phyloP scores from a whole-genome alignment of 2,888 invertebrate genomes.

The Caenorhabditis japonica region DNA sequence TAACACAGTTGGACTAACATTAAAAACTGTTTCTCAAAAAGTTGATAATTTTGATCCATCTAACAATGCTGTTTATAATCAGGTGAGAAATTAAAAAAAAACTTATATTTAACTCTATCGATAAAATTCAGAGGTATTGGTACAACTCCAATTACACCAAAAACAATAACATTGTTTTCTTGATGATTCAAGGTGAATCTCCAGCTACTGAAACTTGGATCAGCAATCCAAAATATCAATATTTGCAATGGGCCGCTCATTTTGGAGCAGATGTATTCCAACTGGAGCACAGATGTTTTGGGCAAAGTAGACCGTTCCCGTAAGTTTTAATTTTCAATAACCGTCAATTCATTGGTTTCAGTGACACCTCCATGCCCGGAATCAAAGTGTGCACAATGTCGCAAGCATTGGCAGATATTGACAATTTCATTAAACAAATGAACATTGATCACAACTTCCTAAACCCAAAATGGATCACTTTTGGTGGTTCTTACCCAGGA shows the following conservation, averaged over 20 bases:
- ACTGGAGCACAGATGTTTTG: slow-evolving; percentile 73
- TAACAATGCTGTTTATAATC: slow-evolving; percentile 49
- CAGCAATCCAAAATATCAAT: slow-evolving; percentile 47
- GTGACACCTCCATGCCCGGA: slow-evolving; percentile 87
- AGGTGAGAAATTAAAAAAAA: slow-evolving; percentile 32
- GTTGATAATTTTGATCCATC: slow-evolving; percentile 56
- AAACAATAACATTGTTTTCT: slow-evolving; percentile 58
- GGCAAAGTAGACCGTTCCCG: slow-evolving; percentile 59
- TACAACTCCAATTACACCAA: slow-evolving; percentile 57
- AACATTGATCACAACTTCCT: slow-evolving; percentile 78
- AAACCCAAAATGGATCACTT: slow-evolving; percentile 87
- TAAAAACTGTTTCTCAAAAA: slow-evolving; percentile 26
- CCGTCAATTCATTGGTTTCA: slow-evolving; percentile 77
- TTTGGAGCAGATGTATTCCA: slow-evolving; percentile 69
- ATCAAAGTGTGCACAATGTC: slow-evolving; percentile 84
- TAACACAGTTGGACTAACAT: slow-evolving; percentile 7
- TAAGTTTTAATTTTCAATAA: slow-evolving; percentile 15
- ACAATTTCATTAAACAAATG: slow-evolving; percentile 86
- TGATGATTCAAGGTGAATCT: slow-evolving; percentile 64
- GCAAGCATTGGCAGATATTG: slow-evolving; percentile 85
- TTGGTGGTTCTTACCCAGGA: slow-evolving; percentile 93
- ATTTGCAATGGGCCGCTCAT: slow-evolving; percentile 59
- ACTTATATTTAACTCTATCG: not conserved
- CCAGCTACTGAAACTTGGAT: slow-evolving; percentile 59
- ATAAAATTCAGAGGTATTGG: slow-evolving; percentile 63